Evolutionary conservation across 2,113 vertebrate genomes (phyloP), one percentile per base, ranked within the genome.

Genomic region (Marmota flaviventris): DNA sequence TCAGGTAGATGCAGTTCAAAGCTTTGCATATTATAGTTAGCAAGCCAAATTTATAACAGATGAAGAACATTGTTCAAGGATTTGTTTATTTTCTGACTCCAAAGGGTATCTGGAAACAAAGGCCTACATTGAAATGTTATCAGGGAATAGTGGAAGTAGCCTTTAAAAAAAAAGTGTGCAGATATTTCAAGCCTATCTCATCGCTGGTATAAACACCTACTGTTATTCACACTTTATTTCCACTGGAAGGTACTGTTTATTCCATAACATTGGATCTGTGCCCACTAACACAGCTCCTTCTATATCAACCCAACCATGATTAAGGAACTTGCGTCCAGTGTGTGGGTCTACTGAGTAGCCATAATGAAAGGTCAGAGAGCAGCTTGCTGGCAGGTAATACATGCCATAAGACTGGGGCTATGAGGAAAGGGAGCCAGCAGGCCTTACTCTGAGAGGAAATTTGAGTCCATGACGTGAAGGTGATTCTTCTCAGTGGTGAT

Each of bases 101-200:
- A 91, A 91, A 81, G 42, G n/a, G 24, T 82, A 61, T 73, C 75
- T 73, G 34, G 67, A 92, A 97, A 78, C 11, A 81, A 85, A 94
- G 81, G 12, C n/a, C 16, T 48, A 32, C 17, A 16, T 85, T 37
- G 29, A 82, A 27, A 88, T 72, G 25, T 81, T 75, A 63, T 56
- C 12, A 76, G 58, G 32, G 10, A 16, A 76, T 89, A n/a, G 42
- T 45, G 6, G 25, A 70, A 77, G 17, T n/a, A 29, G 27, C 48
- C 56, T 37, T 85, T 13, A 42, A 70, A 93, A 78, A 17, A 51
- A 70, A 93, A 78, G 70, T 45, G 16, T 18, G 45, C 58, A 92
- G 72, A 25, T 37, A 51, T 58, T 63, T 75, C 24, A 77, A 70
- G 39, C 12, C 29, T 11, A 11, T 56, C 8, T 18, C 18, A 51